Conservation (phyloP, 2,113 vertebrate genomes). For the Anas platyrhynchos region DNA sequence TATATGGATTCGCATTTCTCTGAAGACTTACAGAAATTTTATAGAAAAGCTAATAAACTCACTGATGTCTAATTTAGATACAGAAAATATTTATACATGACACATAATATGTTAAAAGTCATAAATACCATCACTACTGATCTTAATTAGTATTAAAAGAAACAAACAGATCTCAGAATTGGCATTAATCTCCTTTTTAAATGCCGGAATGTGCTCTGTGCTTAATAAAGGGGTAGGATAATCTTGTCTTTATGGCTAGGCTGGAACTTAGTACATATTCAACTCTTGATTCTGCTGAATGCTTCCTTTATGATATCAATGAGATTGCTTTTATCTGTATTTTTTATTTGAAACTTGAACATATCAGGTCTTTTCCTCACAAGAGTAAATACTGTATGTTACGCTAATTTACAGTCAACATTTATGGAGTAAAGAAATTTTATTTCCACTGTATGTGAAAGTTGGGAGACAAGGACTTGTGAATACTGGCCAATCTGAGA, state of each 20-base stretch:
- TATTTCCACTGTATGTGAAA: background rate
- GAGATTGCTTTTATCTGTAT: background rate
- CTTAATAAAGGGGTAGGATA: background rate
- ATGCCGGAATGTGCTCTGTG: background rate
- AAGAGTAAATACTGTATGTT: background rate
- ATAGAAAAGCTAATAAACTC: background rate
- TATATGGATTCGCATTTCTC: background rate
- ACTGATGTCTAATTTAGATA: background rate
- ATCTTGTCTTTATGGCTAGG: background rate
- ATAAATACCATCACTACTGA: background rate
- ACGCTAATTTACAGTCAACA: background rate
- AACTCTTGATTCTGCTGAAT: background rate
- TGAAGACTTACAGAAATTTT: background rate
- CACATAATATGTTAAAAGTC: background rate
- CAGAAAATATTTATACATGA: background rate
- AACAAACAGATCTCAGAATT: background rate
- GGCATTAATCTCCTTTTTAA: background rate
- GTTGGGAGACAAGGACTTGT: background rate
- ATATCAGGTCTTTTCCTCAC: background rate
- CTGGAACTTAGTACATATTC: background rate
- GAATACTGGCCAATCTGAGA: background rate
- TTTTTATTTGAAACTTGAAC: constrained; percentile 21
- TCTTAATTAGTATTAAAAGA: background rate
- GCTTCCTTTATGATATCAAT: background rate
- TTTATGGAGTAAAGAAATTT: background rate